Conservation (phyloP, 1,140 invertebrate genomes). For the Caenorhabditis latens region DNA sequence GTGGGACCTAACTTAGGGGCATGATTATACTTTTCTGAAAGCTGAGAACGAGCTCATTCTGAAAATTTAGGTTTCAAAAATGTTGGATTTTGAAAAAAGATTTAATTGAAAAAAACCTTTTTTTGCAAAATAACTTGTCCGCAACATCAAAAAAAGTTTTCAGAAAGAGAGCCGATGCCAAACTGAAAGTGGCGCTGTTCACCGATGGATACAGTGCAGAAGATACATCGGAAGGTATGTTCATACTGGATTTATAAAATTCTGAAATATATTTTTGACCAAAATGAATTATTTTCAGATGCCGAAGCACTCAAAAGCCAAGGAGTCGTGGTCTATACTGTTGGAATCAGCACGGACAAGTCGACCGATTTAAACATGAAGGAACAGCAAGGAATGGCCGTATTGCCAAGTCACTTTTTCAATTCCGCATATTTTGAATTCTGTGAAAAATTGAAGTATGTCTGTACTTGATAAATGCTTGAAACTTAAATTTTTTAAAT, state of each 20-base stretch:
- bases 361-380: not conserved
- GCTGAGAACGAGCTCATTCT: too few species aligned
- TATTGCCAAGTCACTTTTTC: not conserved
- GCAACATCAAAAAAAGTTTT: not conserved
- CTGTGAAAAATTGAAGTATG: too few species aligned
- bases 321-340: not conserved
- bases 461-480: too few species aligned
- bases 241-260: too few species aligned
- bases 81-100: too few species aligned
- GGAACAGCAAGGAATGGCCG: not conserved
- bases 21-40: too few species aligned
- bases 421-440: not conserved
- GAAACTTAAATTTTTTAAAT: too few species aligned
- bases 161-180: not conserved
- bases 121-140: conserved; percentile 35
- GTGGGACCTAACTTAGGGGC: too few species aligned
- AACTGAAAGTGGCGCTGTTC: conserved; percentile 4
- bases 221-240: conserved; percentile 30
- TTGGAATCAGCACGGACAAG: conserved; percentile 38
- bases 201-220: conserved; percentile 54
- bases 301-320: not conserved
- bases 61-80: too few species aligned
- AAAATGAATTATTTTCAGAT: not conserved
- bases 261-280: not conserved
- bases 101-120: not conserved